phyloP scores from a whole-genome alignment of 2,888 invertebrate genomes.

The Leptogaster cylindrica region DNA sequence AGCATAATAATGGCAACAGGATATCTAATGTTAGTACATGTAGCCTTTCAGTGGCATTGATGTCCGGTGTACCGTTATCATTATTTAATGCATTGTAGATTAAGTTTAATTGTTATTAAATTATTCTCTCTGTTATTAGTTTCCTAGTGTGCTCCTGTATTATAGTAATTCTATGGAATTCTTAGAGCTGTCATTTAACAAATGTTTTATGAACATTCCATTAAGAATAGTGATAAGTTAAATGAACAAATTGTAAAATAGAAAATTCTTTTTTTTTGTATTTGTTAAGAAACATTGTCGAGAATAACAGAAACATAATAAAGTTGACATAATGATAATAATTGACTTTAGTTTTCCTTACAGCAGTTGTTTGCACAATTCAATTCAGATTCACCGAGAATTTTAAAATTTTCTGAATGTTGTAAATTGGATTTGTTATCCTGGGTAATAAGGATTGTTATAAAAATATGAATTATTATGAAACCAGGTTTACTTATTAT shows the following conservation, averaged over 20 bases:
- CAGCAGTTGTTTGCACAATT: no score
- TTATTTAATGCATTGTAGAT: conserved; percentile 14
- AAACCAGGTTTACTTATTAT: no score
- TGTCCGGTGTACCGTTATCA: conserved; percentile 45
- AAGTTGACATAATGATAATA: no score
- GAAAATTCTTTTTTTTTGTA: conserved; percentile 7
- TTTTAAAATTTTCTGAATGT: no score
- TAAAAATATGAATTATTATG: no score
- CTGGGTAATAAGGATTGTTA: no score
- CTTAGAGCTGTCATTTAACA: background rate
- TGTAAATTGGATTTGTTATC: no score
- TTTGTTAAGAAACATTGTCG: background rate
- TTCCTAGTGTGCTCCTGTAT: conserved; percentile 11
- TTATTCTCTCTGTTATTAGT: conserved; percentile 19
- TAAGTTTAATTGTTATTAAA: conserved; percentile 29
- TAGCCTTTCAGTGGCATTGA: conserved; percentile 72
- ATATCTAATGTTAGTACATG: conserved; percentile 77
- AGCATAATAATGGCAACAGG: conserved; percentile 72
- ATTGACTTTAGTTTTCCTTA: no score
- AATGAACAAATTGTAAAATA: background rate
- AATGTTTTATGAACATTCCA: conserved; percentile 15
- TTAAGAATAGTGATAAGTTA: background rate
- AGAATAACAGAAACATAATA: no score
- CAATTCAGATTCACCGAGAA: no score
- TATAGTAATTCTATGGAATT: background rate